Percentiles rank a stretch among this genome's conserved stretches.
Conservation (phyloP, 2,113 vertebrate species). For the Gallinago paraguaiae region DNA sequence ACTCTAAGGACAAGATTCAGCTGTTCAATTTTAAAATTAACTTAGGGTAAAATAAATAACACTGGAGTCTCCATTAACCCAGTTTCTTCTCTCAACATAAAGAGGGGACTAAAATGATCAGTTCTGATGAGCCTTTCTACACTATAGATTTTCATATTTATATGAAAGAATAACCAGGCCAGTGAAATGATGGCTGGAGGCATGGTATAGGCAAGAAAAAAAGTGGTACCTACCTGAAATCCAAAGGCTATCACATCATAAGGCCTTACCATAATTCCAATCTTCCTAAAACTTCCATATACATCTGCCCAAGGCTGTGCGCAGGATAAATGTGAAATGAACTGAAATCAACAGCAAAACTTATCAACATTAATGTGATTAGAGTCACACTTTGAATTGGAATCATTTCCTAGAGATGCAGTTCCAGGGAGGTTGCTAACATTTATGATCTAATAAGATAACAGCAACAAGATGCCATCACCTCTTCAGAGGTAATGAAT, state of each 20-base stretch:
- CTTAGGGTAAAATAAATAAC: background rate
- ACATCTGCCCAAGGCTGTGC: background rate
- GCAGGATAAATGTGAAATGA: background rate
- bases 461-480: background rate
- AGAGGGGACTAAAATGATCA: accelerated
- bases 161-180: background rate
- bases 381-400: background rate
- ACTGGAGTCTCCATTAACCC: background rate
- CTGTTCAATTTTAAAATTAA: background rate
- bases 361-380: background rate
- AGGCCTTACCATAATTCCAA: background rate
- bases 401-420: background rate
- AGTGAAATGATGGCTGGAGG: background rate
- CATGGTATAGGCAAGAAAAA: background rate
- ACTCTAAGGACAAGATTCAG: background rate
- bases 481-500: background rate
- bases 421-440: background rate
- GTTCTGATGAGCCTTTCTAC: background rate
- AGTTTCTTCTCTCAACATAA: background rate
- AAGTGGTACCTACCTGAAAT: background rate
- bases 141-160: background rate
- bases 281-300: background rate
- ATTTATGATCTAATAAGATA: background rate
- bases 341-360: background rate
- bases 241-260: background rate